Evolutionary conservation across 2,888 invertebrate genomes (phyloP).

Genomic region (Chloroclystis v-ata): DNA sequence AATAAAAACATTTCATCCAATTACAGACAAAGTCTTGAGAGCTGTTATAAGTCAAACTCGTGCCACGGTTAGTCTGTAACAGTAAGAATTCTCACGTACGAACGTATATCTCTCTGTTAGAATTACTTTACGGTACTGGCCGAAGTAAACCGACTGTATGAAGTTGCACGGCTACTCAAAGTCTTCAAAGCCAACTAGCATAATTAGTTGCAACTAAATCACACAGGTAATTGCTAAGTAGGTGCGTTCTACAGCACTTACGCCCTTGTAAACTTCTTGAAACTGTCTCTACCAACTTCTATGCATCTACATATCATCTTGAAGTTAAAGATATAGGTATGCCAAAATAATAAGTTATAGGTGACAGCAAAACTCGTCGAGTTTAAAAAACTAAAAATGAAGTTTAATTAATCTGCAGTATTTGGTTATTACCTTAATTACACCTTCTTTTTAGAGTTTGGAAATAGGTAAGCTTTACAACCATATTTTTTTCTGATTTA

Average conservation of each 20-base stretch:
- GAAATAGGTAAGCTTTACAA: no score
- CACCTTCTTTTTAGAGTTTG: no score
- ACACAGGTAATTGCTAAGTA: conserved; percentile 13
- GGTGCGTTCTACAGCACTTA: background rate
- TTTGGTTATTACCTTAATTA: no score
- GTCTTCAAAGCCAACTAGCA: conserved; percentile 5
- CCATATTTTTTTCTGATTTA: no score
- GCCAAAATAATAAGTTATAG: no score
- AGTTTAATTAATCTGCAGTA: no score
- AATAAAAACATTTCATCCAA: conserved; percentile 16
- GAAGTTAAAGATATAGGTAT: no score
- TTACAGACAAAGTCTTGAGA: conserved; percentile 18
- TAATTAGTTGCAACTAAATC: conserved; percentile 4
- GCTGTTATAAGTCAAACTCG: conserved; percentile 19
- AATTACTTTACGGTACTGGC: conserved; percentile 31
- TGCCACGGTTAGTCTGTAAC: conserved; percentile 13
- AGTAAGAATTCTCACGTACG: conserved; percentile 29
- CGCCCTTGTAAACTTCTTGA: background rate
- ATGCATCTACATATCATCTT: no score
- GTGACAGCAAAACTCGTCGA: no score
- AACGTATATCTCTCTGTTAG: conserved; percentile 25
- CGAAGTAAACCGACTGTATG: conserved; percentile 29
- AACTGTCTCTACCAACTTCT: background rate
- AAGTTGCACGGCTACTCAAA: conserved; percentile 25
- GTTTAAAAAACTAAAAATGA: no score